These are phyloP conservation scores for Heteromurus nitidus DNA, from an alignment of 2,888 invertebrate genomes.

Conservation along the genomic window DNA sequence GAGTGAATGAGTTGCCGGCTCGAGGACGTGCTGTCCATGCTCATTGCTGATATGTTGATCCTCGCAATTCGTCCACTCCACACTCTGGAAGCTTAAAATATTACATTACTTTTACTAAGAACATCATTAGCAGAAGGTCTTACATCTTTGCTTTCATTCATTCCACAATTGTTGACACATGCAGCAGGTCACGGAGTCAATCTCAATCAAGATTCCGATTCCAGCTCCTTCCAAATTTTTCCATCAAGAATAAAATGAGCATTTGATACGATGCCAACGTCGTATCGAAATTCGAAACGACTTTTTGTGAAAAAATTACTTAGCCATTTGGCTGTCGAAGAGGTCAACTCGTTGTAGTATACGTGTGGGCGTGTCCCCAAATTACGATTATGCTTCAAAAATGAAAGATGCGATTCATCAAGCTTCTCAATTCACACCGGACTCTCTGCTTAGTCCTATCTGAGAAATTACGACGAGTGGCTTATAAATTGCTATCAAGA, in stretches of 20 bases:
- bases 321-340: too few species aligned
- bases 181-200: background rate
- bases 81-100: background rate
- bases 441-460: background rate
- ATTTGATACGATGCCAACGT: constrained; percentile 37
- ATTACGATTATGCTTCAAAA: background rate
- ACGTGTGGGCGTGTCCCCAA: background rate
- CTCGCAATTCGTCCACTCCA: too few species aligned
- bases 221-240: background rate
- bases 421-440: background rate
- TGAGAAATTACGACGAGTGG: background rate
- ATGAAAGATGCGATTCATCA: background rate
- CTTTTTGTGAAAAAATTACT: background rate
- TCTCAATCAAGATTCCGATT: background rate
- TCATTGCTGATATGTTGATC: background rate
- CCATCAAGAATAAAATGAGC: background rate
- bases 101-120: background rate
- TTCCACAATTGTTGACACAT: background rate
- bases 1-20: background rate
- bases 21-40: background rate
- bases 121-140: background rate
- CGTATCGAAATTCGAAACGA: background rate
- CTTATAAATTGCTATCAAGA: too few species aligned
- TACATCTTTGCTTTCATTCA: background rate
- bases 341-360: background rate